Percentiles rank a stretch among this genome's conserved stretches.
Conservation (phyloP, 2,888 invertebrate species). For the Cacoxenus indagator region DNA sequence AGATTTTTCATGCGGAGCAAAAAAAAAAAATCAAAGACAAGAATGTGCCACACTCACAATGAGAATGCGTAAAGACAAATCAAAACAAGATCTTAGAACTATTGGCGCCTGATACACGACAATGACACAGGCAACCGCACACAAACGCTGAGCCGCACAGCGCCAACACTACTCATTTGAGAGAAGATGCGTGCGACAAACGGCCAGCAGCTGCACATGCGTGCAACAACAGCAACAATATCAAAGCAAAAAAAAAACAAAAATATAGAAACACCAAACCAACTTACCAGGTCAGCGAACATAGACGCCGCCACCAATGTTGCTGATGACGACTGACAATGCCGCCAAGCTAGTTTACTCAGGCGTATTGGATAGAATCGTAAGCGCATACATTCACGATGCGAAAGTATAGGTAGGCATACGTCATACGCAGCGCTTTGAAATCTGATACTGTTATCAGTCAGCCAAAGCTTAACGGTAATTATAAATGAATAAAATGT, state of each 20-base stretch:
- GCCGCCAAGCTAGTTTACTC: too few relatives aligned
- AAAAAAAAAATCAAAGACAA: conserved; percentile 29
- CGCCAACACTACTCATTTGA: too few relatives aligned
- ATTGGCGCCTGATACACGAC: conserved; percentile 63
- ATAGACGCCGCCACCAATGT: conserved; percentile 33
- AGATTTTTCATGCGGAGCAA: conserved; percentile 61
- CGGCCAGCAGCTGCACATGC: conserved; percentile 32
- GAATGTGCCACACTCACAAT: conserved; percentile 45
- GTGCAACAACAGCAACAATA: conserved; percentile 25
- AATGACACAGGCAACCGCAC: conserved; percentile 12
- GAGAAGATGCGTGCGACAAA: too few relatives aligned
- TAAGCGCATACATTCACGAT: conserved; percentile 3
- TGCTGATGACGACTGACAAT: conserved; percentile 15
- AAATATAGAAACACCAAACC: too few relatives aligned
- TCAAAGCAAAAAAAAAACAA: not conserved
- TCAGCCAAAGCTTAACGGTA: conserved; percentile 54
- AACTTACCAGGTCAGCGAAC: conserved; percentile 61
- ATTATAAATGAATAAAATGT: conserved; percentile 64
- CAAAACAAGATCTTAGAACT: conserved; percentile 67
- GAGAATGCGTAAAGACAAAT: conserved; percentile 37
- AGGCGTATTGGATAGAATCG: conserved; percentile 17
- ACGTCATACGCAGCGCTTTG: conserved; percentile 39
- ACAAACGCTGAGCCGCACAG: not conserved
- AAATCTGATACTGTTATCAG: conserved; percentile 63
- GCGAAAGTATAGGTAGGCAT: conserved; percentile 16